Base-by-base conservation (phyloP, 2,113 vertebrate genomes). In the Ceyx margarethae region DNA sequence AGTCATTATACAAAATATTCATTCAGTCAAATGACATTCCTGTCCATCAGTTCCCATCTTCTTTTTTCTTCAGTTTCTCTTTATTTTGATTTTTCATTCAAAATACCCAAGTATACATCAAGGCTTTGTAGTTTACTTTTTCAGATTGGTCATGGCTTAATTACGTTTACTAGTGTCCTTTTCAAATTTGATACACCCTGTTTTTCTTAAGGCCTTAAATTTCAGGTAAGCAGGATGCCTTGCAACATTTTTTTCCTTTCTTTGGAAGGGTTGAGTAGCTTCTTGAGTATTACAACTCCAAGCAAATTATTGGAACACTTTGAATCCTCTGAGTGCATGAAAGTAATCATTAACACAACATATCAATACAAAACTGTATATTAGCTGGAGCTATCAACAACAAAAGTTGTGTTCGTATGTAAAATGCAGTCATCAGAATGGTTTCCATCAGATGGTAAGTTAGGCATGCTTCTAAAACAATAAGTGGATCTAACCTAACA, bases 291-390 rank as follows among this genome's bases (percentile, higher is more conserved):
- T 94, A 69, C 2, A 6, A 29, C 50, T 93, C 68, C 25, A 91
- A 92, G 35, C n/a, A 86, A 94, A 91, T 94, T 51, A 76, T 95
- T 90, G 51, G 46, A 83, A 91, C 78, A 83, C 35, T 89, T 95
- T 79, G 83, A 83, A 58, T 96, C 77, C 88, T 57, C 93, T 71
- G 57, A 91, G 64, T 56, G 64, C 46, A 65, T 85, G 91, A 65
- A 87, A 79, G 35, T 45, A 89, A 79, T 11, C 26, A 46, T 46
- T 88, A 85, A 80, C 29, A 95, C 43, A 48, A 58, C 7, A 23
- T 85, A 60, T 60, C 9, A 51, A 5, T 46, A 69, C 48, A 33
- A 78, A 86, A 4, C 42, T 15, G 19, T 72, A 9, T 40, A 35
- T 90, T 73, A 77, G 54, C 21, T 79, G 35, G 46, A 53, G 50